Evolutionary conservation across 2,113 vertebrate genomes (phyloP).

Genomic region (Rhadina sibilatrix): DNA sequence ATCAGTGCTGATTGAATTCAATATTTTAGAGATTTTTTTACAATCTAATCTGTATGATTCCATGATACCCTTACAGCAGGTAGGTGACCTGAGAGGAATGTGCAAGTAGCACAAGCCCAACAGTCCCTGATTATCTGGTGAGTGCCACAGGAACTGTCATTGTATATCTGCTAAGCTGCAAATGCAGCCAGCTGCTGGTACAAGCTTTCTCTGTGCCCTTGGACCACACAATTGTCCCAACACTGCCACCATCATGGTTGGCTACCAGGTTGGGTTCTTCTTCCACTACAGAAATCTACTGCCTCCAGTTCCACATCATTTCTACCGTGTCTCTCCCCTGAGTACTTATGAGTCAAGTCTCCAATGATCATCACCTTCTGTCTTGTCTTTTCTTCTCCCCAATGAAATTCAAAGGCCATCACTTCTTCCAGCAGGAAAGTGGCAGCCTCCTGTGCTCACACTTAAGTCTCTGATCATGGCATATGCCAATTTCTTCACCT

Average conservation of each 20-base stretch:
- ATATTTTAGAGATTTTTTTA: neutral
- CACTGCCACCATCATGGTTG: accelerated
- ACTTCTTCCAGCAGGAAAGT: neutral
- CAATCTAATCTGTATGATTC: neutral
- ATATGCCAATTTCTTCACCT: neutral
- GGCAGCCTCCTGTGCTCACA: neutral
- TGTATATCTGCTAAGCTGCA: neutral
- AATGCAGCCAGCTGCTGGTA: neutral
- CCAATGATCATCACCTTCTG: neutral
- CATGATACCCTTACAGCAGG: neutral
- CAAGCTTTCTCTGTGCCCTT: neutral
- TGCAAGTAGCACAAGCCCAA: neutral
- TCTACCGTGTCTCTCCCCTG: accelerated
- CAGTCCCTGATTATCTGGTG: neutral
- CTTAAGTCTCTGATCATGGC: neutral
- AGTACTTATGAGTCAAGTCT: neutral
- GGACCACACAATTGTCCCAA: neutral
- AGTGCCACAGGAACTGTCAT: neutral
- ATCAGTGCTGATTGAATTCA: neutral
- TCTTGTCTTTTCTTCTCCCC: neutral
- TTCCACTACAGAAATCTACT: neutral
- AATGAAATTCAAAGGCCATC: neutral
- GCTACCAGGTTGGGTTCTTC: neutral
- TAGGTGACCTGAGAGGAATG: neutral
- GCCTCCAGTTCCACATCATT: neutral